Evolutionary conservation across 2,113 vertebrate species (phyloP), one percentile per base, ranked within the genome.

Genomic region (Epinephelus fuscoguttatus): DNA sequence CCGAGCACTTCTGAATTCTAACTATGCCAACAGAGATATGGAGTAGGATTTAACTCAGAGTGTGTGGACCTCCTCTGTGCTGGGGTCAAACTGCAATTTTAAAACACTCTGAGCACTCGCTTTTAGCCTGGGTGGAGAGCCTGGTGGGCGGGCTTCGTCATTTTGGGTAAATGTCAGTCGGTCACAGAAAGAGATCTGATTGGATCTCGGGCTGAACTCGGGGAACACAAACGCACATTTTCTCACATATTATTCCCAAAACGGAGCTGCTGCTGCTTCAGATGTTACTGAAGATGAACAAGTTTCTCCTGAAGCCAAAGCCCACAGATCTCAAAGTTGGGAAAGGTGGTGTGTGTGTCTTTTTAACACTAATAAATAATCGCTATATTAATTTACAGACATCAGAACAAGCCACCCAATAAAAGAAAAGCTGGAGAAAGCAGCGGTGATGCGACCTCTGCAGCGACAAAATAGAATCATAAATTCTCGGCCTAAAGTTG

Each of bases 1-100:
- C 66, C 12, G 57, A 87, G 80, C 88, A 75, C 82, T 89, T 85
- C 55, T 84, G 92, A 91, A 93, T 94, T 84, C 72, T 79, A 93
- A 91, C 86, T 86, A 94, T 94, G 92, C 90, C 88, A 89, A 83
- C 86, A 63, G 89, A 90, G 89, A 92, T 90, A 82, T 86, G 89
- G 87, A 89, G 92, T 91, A 88, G 93, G 93, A 91, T 82, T 87
- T 45, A 85, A 68, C 85, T 89, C 23, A 2, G 78, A 64, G 90
- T 64, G 84, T 73, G 82, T 72, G 86, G 83, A 73, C 75, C 92
- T 88, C 84, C 82, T 86, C 78, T 75, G 37, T 70, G 84, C 81
- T 23, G 83, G 83, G 90, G 91, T 92, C 91, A 92, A 88, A 70
- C 71, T 84, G 75, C 70, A 85, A 81, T 87, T 81, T 91, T 62